Percentiles rank a stretch among this genome's conserved stretches.
Evolutionary conservation across 2,797 vertebrate genomes (phyloP).

Genomic region (Cossypha polioptera): DNA sequence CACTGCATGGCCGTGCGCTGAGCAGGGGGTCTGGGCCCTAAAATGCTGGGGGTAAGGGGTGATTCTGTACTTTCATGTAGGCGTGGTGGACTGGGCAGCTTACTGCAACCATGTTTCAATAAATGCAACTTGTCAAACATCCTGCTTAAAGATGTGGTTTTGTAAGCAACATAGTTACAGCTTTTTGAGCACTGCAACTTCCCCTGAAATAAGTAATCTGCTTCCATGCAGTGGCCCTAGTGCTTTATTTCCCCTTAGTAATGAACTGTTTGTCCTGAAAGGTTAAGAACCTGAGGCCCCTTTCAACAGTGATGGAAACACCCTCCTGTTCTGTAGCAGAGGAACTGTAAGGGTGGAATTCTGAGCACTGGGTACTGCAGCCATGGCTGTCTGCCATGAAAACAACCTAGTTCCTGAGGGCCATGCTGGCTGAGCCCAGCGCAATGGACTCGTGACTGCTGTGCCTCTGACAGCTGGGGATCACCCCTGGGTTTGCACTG

Average conservation of each 20-base stretch:
- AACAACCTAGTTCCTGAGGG: accelerated
- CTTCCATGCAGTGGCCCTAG: accelerated
- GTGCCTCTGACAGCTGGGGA: background rate
- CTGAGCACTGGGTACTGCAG: accelerated
- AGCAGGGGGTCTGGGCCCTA: accelerated
- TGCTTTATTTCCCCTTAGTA: background rate
- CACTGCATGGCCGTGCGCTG: accelerated
- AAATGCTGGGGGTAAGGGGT: background rate
- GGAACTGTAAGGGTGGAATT: background rate
- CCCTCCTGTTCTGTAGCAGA: accelerated
- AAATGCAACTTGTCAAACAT: background rate
- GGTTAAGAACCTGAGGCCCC: too few species aligned
- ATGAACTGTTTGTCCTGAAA: accelerated
- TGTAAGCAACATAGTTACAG: background rate
- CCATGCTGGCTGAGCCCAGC: background rate
- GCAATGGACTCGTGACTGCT: accelerated
- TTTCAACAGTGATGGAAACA: accelerated
- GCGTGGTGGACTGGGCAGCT: accelerated
- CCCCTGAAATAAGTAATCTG: accelerated
- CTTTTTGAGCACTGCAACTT: accelerated
- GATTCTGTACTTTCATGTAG: background rate
- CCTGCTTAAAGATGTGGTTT: background rate
- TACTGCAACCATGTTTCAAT: background rate
- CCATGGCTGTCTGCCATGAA: accelerated
- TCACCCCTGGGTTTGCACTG: accelerated